Evolutionary conservation across 2,113 vertebrate genomes (phyloP).

Genomic region (Buteo buteo): DNA sequence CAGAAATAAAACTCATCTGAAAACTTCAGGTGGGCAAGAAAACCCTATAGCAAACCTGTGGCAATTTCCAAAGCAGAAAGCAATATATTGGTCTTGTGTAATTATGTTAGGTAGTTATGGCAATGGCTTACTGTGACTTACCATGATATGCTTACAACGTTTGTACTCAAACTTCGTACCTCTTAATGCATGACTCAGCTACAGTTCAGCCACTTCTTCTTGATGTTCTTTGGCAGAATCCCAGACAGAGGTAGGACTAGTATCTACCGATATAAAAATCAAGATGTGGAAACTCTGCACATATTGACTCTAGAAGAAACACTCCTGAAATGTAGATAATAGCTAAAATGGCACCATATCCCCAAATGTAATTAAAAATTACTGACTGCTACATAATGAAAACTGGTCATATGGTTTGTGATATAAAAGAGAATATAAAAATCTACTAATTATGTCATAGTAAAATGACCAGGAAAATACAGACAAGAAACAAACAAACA

Average conservation of each 20-base stretch:
- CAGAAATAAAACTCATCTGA: background rate
- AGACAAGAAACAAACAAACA: background rate
- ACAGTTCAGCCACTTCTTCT: background rate
- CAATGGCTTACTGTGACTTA: background rate
- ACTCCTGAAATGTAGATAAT: background rate
- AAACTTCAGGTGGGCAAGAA: background rate
- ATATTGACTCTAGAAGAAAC: background rate
- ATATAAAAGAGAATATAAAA: background rate
- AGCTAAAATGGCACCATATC: background rate
- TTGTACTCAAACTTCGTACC: background rate
- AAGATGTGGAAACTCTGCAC: background rate
- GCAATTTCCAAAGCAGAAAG: background rate
- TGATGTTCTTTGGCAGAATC: background rate
- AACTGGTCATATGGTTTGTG: background rate
- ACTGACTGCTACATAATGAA: background rate
- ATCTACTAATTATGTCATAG: background rate
- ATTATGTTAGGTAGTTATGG: background rate
- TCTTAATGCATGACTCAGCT: background rate
- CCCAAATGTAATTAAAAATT: background rate
- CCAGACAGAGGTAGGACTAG: background rate
- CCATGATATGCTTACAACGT: no score
- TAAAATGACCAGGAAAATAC: background rate
- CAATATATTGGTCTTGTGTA: background rate
- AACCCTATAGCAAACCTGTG: background rate
- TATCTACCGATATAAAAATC: background rate